These are phyloP conservation scores for Zosterops japonicus DNA, from an alignment of 2,113 vertebrate genomes.

Conservation along the genomic window DNA sequence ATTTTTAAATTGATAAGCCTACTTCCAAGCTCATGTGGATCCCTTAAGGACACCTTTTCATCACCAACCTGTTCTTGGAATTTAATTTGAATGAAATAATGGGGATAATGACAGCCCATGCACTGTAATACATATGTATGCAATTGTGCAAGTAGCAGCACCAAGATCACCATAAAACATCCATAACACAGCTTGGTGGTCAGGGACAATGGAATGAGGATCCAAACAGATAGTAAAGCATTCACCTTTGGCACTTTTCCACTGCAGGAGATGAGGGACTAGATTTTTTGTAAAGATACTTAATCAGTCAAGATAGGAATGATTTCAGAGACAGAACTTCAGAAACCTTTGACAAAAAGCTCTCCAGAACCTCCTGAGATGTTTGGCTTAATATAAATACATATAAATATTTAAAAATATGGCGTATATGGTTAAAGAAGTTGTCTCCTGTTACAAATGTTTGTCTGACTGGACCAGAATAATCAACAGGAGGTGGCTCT, in stretches of 20 bases:
- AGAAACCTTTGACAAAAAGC: not conserved
- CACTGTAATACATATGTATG: not conserved
- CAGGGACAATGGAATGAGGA: not conserved
- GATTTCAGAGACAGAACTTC: not conserved
- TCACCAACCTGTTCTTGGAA: not conserved
- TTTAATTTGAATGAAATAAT: not conserved
- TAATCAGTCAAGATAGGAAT: not conserved
- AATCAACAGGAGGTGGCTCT: not conserved
- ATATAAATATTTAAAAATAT: not conserved
- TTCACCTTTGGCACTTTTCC: not conserved
- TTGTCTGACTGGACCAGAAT: not conserved
- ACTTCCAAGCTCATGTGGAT: not conserved
- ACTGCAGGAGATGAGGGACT: fast-evolving
- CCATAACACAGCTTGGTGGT: not conserved
- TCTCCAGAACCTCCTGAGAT: not conserved
- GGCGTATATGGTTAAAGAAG: not conserved
- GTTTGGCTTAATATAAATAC: not conserved
- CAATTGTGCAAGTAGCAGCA: not conserved
- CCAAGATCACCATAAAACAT: not conserved
- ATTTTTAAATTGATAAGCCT: not conserved
- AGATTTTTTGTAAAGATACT: not conserved
- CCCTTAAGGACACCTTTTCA: not conserved
- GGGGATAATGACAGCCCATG: not conserved
- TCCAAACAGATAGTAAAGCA: not conserved
- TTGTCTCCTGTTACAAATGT: not conserved